Percentiles rank a stretch among this genome's conserved stretches.
phyloP scores from a whole-genome alignment of 2,888 invertebrate species.

The Caenorhabditis japonica region DNA sequence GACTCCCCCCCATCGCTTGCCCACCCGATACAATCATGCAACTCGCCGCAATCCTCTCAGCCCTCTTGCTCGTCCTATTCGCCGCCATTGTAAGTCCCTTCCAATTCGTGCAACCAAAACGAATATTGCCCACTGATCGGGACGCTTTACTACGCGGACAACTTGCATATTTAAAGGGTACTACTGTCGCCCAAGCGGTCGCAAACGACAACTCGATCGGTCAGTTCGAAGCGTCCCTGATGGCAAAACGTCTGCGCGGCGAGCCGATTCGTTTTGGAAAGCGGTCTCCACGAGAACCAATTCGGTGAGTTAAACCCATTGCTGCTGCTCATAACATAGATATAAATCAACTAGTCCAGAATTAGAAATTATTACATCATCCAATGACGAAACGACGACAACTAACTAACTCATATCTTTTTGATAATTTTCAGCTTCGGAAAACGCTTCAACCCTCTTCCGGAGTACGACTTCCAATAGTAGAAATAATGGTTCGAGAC shows the following conservation, averaged over 20 bases:
- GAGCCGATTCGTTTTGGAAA: conserved; percentile 75
- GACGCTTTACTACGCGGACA: conserved; percentile 47
- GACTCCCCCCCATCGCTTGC: not conserved
- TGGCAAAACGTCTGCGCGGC: conserved; percentile 62
- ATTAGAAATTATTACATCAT: not conserved
- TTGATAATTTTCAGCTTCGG: conserved; percentile 52
- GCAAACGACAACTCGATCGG: conserved; percentile 20
- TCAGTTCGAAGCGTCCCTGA: conserved; percentile 35
- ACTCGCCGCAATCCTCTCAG: conserved; percentile 33
- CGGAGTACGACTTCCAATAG: conserved; percentile 55
- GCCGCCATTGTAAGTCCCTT: conserved; percentile 54
- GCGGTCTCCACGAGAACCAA: conserved; percentile 74
- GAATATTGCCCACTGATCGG: conserved; percentile 43
- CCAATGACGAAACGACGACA: not conserved
- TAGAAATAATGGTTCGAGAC: not conserved
- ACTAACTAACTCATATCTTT: too few relatives aligned
- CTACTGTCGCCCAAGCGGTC: conserved; percentile 35
- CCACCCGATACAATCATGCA: conserved; percentile 50
- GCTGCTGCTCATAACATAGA: not conserved
- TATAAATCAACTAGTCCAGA: conserved; percentile 8
- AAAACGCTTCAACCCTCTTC: conserved; percentile 56
- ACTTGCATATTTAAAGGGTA: conserved; percentile 50
- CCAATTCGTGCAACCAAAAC: conserved; percentile 48
- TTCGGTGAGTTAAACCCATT: conserved; percentile 64
- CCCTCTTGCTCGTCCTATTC: conserved; percentile 43